Conservation (phyloP, 2,113 vertebrate species). For the Callionymus lyra region DNA sequence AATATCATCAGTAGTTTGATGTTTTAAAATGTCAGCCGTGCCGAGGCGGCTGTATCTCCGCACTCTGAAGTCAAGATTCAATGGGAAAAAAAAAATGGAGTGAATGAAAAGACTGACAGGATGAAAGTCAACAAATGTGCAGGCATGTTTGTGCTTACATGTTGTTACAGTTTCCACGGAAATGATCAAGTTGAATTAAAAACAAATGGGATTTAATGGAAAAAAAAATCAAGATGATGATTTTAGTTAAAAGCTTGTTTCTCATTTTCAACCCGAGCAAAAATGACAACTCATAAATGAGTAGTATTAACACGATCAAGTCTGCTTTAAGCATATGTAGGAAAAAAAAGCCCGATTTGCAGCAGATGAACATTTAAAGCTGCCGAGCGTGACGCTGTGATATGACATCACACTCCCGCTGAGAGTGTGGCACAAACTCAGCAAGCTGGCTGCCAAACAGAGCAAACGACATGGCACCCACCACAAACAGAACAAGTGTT, state of each 20-base stretch:
- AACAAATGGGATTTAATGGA: no score
- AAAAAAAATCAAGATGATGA: no score
- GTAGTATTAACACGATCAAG: no score
- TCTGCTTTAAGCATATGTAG: no score
- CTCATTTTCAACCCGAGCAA: no score
- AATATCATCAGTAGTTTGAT: slow-evolving; percentile 26
- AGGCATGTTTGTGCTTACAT: background rate
- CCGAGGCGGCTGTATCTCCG: slow-evolving; percentile 12
- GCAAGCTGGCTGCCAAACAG: slow-evolving; percentile 36
- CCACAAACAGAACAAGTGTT: slow-evolving; percentile 28
- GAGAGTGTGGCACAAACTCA: slow-evolving; percentile 58
- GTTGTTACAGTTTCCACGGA: no score
- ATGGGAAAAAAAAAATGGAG: slow-evolving; percentile 16
- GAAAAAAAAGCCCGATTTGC: background rate
- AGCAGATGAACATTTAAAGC: slow-evolving; percentile 49
- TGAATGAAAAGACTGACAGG: slow-evolving; percentile 20
- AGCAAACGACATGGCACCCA: slow-evolving; percentile 27
- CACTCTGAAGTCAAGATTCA: slow-evolving; percentile 22
- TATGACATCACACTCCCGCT: slow-evolving; percentile 64
- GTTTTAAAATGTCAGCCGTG: slow-evolving; percentile 33
- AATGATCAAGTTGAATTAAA: no score
- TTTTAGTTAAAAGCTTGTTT: no score
- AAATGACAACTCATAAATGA: no score
- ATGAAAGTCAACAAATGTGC: slow-evolving; percentile 28
- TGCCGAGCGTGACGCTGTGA: slow-evolving; percentile 43